Percentiles rank a stretch among this genome's conserved stretches.
Conservation (phyloP, 2,888 invertebrate species). For the Magallana nippona region DNA sequence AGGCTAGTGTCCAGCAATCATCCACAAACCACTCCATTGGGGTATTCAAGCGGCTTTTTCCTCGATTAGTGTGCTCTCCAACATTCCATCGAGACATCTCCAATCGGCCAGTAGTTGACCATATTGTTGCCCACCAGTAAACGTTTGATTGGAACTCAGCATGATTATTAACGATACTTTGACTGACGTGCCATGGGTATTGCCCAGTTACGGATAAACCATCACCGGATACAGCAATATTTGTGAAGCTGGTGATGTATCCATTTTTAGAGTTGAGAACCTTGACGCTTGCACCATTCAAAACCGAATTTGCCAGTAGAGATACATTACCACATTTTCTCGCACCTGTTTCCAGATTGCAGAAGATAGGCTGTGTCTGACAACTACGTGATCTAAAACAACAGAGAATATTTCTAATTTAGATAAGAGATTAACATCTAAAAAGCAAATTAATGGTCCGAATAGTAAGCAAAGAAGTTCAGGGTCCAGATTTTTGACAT, state of each 20-base stretch:
- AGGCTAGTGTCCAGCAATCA: slow-evolving; percentile 38
- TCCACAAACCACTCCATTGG: slow-evolving; percentile 44
- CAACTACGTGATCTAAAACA: neutral
- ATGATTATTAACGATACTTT: slow-evolving; percentile 3
- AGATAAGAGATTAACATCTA: too few relatives aligned
- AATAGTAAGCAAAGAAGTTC: too few relatives aligned
- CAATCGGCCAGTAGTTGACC: slow-evolving; percentile 22
- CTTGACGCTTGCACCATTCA: slow-evolving; percentile 19
- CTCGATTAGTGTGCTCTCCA: slow-evolving; percentile 31
- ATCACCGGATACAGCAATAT: slow-evolving; percentile 1
- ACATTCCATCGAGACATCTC: slow-evolving; percentile 42
- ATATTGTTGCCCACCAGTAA: slow-evolving; percentile 41
- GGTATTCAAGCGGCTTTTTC: neutral
- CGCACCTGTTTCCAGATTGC: slow-evolving; percentile 22
- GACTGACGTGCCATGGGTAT: slow-evolving; percentile 35
- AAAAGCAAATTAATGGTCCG: too few relatives aligned
- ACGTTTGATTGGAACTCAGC: slow-evolving; percentile 34
- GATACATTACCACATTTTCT: slow-evolving; percentile 15
- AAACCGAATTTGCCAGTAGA: neutral
- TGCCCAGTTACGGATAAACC: slow-evolving; percentile 4
- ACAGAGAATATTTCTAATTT: too few relatives aligned
- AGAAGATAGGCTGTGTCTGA: slow-evolving; percentile 23
- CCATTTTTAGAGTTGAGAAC: neutral
- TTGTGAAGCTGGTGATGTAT: neutral
- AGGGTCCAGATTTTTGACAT: too few relatives aligned